A percentile compares a stretch with the other conserved stretches of the same genome.
Conservation (phyloP, 2,113 vertebrate genomes). For the Heliornis fulica region DNA sequence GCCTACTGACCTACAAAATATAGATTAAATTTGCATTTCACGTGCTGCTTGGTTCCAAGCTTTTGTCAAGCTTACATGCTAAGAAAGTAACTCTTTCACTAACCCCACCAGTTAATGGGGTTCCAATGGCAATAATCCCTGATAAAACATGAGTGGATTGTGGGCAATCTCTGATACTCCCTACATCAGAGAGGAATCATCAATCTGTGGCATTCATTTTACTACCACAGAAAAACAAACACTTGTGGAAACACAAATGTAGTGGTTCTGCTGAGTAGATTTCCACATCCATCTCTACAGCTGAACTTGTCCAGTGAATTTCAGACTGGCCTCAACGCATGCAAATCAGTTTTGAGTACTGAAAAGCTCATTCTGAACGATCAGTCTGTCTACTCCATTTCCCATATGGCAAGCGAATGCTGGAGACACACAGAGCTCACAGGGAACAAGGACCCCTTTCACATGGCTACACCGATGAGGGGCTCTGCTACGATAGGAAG, state of each 20-base stretch:
- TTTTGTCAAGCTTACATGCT: background rate
- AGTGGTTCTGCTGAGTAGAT: background rate
- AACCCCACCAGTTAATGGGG: background rate
- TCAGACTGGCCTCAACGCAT: background rate
- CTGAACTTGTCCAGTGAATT: background rate
- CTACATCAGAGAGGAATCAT: background rate
- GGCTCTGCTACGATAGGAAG: background rate
- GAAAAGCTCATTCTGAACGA: background rate
- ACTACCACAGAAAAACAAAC: background rate
- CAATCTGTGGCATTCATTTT: background rate
- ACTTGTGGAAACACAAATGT: rapidly evolving
- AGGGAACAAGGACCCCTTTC: background rate
- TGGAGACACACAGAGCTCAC: background rate
- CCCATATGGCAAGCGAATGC: background rate
- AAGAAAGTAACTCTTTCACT: background rate
- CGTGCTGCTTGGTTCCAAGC: background rate
- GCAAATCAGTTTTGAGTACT: background rate
- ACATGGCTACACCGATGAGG: rapidly evolving
- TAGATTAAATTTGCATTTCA: slow-evolving; percentile 26
- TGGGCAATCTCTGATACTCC: background rate
- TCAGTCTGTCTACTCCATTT: background rate
- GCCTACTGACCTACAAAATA: slow-evolving; percentile 29
- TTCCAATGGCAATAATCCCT: background rate
- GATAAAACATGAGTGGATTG: background rate
- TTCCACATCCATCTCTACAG: background rate